Base-by-base conservation (phyloP, 92 coral and sea anemone genomes). In the Hydrozoanthus gracilis region DNA sequence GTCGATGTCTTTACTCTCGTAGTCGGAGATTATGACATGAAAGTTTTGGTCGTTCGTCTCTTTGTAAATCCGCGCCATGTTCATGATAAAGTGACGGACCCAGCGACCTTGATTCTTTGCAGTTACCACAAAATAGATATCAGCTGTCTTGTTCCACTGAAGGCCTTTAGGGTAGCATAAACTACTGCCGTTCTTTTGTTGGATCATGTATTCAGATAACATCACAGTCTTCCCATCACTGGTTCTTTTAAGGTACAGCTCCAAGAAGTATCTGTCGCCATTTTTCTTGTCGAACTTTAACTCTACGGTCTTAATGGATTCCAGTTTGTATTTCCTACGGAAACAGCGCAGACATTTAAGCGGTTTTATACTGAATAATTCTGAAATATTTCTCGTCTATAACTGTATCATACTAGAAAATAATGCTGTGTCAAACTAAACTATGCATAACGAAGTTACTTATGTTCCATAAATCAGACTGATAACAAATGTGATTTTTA, bases 131-230 rank as follows among this genome's bases (percentile, higher is more conserved):
- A 89, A 72, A 56, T 85, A 89, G 8, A 89, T 83, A 1, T 87
- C 86, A 0, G 83, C 77, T n/a, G 89, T 77, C 55, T 35, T 71
- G 69, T 89, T 89, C 92, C 92, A 89, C 48, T 89, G 89, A 20
- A 89, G 76, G 7, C 86, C 89, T 15, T 69, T 64, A 17, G 89
- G 92, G n/a, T 85, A 86, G 66, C 92, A 89, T 69, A 89, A 78
- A 35, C 17, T 69, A 13, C 76, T 56, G 46, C 47, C 67, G 73
- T 86, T 86, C 48, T 83, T 47, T 12, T 66, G n/a, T 75, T 76
- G 84, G 67, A 83, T 83, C 15, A 88, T 79, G 61, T 83, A 88
- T 68, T 88, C 88, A 4, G 91, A 88, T 62, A 88, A 76, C 44
- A 88, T 15, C 16, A 88, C 58, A 5, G 12, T 20, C 83, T 88